Conservation (phyloP, 2,888 invertebrate species). For the Drosophila rubida region DNA sequence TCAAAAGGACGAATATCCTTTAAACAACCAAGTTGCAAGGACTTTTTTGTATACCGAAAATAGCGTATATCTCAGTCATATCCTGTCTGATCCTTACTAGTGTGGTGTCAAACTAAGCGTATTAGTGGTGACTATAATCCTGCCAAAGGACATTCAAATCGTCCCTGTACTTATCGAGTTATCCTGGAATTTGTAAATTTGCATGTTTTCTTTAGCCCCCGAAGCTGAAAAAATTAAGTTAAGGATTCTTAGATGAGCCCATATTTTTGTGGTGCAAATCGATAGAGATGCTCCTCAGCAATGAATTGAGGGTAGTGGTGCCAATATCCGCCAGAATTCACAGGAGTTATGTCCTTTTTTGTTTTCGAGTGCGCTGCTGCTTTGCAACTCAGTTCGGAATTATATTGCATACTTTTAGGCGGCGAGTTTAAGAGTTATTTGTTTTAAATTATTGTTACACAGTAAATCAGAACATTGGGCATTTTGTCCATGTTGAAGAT, state of each 20-base stretch:
- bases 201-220: not conserved
- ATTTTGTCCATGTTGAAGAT: no score
- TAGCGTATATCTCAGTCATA: not conserved
- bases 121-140: not conserved
- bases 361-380: not conserved
- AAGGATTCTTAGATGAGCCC: not conserved
- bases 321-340: not conserved
- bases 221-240: not conserved
- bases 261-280: not conserved
- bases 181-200: not conserved
- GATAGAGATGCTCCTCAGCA: not conserved
- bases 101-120: not conserved
- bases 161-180: not conserved
- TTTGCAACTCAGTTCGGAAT: not conserved
- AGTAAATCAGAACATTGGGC: no score
- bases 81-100: slow-evolving; percentile 3
- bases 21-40: not conserved
- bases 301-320: not conserved
- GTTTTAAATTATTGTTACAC: no score
- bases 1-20: slow-evolving; percentile 9
- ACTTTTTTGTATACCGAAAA: slow-evolving; percentile 11
- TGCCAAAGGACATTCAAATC: slow-evolving; percentile 2
- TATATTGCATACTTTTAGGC: not conserved
- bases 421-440: no score
- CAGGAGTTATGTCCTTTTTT: slow-evolving; percentile 2